Conservation (phyloP, 2,113 vertebrate species). For the Lanius collurio region DNA sequence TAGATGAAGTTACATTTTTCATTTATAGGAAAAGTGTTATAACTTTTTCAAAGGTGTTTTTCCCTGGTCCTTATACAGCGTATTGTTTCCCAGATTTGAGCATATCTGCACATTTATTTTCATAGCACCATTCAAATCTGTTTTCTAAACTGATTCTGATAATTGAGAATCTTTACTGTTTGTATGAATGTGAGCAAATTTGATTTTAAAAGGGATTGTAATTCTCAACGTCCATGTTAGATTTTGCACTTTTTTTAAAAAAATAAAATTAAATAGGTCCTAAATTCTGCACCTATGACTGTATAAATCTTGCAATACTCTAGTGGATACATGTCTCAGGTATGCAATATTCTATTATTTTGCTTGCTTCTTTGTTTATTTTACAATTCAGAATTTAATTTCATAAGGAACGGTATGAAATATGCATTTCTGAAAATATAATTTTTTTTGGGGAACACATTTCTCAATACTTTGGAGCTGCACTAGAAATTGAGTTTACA, state of each 20-base stretch:
- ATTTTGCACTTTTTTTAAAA: not conserved
- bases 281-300: not conserved
- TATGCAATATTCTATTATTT: not conserved
- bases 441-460: not conserved
- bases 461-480: not conserved
- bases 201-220: not conserved
- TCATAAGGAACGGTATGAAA: not conserved
- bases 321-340: not conserved
- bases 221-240: not conserved
- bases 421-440: not conserved
- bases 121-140: not conserved
- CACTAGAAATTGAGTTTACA: not conserved
- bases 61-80: not conserved
- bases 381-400: not conserved
- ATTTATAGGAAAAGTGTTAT: not conserved
- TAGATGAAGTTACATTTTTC: not conserved
- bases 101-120: not conserved
- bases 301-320: not conserved
- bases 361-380: not conserved
- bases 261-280: not conserved
- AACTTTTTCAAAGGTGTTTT: not conserved
- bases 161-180: not conserved
- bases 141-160: not conserved
- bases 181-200: not conserved
- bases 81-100: not conserved